A percentile compares a stretch with the other conserved stretches of the same genome.
These are phyloP conservation scores for Fregetta grallaria DNA, from an alignment of 2,113 vertebrate species.

Conservation along the genomic window DNA sequence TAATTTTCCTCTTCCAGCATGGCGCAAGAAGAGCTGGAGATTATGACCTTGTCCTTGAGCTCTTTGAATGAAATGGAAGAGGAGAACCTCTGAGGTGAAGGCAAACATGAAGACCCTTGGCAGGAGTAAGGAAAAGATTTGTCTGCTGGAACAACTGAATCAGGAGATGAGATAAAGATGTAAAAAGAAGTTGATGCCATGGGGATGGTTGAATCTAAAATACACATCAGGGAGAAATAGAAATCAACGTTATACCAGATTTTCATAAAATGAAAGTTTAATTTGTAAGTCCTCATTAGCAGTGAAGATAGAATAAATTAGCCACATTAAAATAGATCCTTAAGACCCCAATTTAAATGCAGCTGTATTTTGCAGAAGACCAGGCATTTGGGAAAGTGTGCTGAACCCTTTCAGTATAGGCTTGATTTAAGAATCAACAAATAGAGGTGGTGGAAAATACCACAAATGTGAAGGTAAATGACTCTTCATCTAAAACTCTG, in stretches of 20 bases:
- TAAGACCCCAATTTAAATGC: not conserved
- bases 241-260: not conserved
- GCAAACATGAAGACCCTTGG: not conserved
- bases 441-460: not conserved
- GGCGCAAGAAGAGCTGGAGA: not conserved
- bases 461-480: not conserved
- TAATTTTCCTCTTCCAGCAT: not conserved
- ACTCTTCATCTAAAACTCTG: not conserved
- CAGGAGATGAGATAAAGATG: not conserved
- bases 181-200: constrained; percentile 27
- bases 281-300: not conserved
- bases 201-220: constrained; percentile 52
- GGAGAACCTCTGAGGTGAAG: not conserved
- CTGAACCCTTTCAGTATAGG: not conserved
- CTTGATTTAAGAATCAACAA: not conserved
- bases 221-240: not conserved
- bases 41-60: not conserved
- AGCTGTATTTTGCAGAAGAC: not conserved
- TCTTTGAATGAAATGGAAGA: not conserved
- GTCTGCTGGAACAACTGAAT: not conserved
- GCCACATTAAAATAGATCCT: not conserved
- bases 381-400: not conserved
- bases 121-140: not conserved
- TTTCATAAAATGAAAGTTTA: not conserved
- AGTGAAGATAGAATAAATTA: not conserved